Evolutionary conservation across 2,113 vertebrate genomes (phyloP).

Genomic region (Anguilla japonica): DNA sequence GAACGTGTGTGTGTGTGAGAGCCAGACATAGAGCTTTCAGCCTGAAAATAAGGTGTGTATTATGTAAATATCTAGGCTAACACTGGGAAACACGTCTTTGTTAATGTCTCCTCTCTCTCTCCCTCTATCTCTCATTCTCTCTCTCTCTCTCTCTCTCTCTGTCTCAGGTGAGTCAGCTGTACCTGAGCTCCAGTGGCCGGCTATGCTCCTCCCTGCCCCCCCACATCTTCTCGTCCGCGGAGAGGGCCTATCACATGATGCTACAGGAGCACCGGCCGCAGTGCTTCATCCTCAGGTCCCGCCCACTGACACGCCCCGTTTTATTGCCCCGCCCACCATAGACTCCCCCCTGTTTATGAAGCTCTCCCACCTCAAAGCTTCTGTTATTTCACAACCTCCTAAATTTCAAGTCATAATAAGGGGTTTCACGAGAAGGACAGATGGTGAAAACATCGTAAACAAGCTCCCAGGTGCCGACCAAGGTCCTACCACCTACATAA

Average conservation of each 20-base stretch:
- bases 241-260: conserved; percentile 89
- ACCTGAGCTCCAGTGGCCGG: conserved; percentile 81
- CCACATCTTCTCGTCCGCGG: conserved; percentile 92
- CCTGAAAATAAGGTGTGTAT: background rate
- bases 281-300: conserved; percentile 91
- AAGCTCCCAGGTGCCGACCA: too few relatives aligned
- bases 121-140: too few relatives aligned
- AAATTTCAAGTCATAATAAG: too few relatives aligned
- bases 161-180: conserved; percentile 88
- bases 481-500: too few relatives aligned
- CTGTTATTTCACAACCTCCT: too few relatives aligned
- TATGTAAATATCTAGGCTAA: background rate
- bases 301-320: background rate
- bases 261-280: conserved; percentile 84
- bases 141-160: conserved; percentile 8
- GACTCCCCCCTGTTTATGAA: background rate
- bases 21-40: background rate
- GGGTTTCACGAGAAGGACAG: too few relatives aligned
- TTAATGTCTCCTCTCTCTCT: too few relatives aligned
- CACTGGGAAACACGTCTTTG: too few relatives aligned
- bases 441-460: too few relatives aligned
- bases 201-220: conserved; percentile 85
- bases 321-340: background rate
- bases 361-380: background rate
- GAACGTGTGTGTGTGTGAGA: too few relatives aligned